Evolutionary conservation across 1,140 invertebrate genomes (phyloP).

Genomic region (Cydia amplana): DNA sequence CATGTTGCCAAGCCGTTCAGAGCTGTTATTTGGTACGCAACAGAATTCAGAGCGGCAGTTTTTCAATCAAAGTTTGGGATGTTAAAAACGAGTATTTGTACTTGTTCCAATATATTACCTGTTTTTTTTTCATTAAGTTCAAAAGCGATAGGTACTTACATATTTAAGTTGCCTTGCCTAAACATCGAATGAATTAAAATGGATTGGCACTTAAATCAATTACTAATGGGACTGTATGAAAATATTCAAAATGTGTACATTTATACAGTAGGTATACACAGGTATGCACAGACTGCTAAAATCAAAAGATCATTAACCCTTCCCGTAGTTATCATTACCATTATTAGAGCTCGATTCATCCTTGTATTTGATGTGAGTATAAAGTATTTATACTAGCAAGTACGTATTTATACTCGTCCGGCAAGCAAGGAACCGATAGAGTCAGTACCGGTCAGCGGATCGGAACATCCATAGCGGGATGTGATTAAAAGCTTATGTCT

Average conservation of each 20-base stretch:
- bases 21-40: neutral
- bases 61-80: neutral
- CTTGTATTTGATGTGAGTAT: neutral
- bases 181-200: too few relatives aligned
- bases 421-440: neutral
- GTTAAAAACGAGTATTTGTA: neutral
- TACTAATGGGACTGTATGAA: too few relatives aligned
- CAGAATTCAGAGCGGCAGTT: neutral
- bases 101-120: neutral
- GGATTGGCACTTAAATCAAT: too few relatives aligned
- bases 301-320: too few relatives aligned
- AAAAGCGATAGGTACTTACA: too few relatives aligned
- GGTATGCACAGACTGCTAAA: too few relatives aligned
- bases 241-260: too few relatives aligned
- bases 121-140: neutral
- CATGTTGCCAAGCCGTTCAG: neutral
- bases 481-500: constrained; percentile 10
- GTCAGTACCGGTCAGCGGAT: neutral
- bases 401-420: neutral
- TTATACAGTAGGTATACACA: too few relatives aligned
- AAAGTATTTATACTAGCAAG: neutral
- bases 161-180: too few relatives aligned
- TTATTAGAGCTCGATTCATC: too few relatives aligned
- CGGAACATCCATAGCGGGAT: neutral
- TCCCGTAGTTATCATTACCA: too few relatives aligned